Evolutionary conservation across 2,113 vertebrate species (phyloP).

Genomic region (Leuciscus idus): DNA sequence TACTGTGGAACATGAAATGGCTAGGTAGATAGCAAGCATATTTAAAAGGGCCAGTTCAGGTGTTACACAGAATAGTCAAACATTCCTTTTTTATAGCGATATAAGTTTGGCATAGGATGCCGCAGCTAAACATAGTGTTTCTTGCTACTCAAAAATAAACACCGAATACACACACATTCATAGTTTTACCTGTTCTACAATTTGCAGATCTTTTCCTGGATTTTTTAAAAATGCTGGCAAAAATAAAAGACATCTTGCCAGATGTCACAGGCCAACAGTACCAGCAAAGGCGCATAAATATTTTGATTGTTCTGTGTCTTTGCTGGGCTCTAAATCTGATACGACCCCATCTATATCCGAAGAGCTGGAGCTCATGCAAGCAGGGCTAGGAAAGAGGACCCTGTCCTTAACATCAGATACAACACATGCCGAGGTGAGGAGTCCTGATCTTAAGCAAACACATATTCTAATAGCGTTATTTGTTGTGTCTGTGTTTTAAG

Average conservation of each 20-base stretch:
- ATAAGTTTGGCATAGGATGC: neutral
- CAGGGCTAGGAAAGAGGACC: conserved; percentile 7
- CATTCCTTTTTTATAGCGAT: neutral
- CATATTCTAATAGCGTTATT: neutral
- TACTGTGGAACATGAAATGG: conserved; percentile 10
- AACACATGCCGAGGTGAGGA: neutral
- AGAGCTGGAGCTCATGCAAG: conserved; percentile 5
- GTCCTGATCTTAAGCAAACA: neutral
- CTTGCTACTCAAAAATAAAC: neutral
- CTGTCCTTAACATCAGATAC: neutral
- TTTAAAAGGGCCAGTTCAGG: neutral
- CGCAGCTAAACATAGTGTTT: neutral
- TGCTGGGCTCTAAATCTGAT: neutral
- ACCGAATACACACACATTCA: neutral
- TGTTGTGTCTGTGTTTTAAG: neutral
- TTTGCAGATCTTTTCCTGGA: conserved; percentile 2
- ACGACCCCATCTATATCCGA: neutral
- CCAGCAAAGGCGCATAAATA: neutral
- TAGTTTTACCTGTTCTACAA: neutral
- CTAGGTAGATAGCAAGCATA: conserved; percentile 1
- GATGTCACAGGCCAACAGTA: neutral
- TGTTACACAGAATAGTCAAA: neutral
- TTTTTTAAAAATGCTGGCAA: neutral
- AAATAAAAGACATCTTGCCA: neutral
- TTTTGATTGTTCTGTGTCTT: neutral